Percentiles rank a stretch among this genome's conserved stretches.
Evolutionary conservation across 2,888 invertebrate species (phyloP).

Genomic region (Xestia rhomboidea): DNA sequence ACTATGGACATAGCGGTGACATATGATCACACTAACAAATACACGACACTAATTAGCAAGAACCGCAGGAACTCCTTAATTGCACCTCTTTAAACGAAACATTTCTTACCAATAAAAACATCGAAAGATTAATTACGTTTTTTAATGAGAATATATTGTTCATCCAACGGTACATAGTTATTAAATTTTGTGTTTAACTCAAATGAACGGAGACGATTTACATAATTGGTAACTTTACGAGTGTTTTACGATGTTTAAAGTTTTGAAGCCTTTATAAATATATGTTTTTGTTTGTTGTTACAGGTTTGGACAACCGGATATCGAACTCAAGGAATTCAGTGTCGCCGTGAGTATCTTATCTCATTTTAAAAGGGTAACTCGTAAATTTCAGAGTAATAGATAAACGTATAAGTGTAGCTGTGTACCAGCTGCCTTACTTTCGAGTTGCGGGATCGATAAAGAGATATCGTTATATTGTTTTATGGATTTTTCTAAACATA

Average conservation of each 20-base stretch:
- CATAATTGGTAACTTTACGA: conserved; percentile 55
- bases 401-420: conserved; percentile 18
- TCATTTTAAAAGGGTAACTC: conserved; percentile 35
- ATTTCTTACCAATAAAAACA: conserved; percentile 23
- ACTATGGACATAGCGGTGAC: background rate
- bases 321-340: conserved; percentile 86
- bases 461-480: conserved; percentile 29
- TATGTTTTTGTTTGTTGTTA: conserved; percentile 72
- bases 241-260: conserved; percentile 43
- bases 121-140: conserved; percentile 44
- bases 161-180: conserved; percentile 45
- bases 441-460: conserved; percentile 23
- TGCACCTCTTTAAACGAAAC: conserved; percentile 16
- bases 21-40: conserved; percentile 23
- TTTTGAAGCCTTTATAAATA: conserved; percentile 40
- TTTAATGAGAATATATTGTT: conserved; percentile 50
- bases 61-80: conserved; percentile 22
- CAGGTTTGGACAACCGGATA: conserved; percentile 89
- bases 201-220: conserved; percentile 40
- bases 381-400: conserved; percentile 22
- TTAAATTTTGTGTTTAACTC: conserved; percentile 49
- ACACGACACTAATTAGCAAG: conserved; percentile 37
- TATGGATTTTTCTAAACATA: conserved; percentile 12
- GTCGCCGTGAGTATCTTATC: conserved; percentile 85
- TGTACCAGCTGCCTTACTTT: conserved; percentile 20